phyloP scores from a whole-genome alignment of 2,888 invertebrate species.

The Rotaria macrura region DNA sequence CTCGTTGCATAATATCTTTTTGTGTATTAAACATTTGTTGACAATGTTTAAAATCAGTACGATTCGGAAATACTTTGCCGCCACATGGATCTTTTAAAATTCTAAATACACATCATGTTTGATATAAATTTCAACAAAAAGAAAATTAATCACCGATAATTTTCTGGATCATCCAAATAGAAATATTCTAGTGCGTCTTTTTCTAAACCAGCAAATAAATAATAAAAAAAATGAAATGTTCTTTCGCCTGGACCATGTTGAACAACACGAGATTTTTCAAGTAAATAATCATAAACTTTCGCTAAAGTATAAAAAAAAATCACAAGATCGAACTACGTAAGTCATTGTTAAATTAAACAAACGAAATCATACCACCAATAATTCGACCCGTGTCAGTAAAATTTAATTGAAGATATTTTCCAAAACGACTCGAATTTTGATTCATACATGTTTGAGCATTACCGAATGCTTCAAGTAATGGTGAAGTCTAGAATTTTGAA shows the following conservation, averaged over 20 bases:
- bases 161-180: conserved; percentile 41
- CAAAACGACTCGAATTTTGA: conserved; percentile 42
- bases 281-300: conserved; percentile 42
- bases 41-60: conserved; percentile 36
- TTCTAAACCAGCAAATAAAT: conserved; percentile 42
- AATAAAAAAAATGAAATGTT: conserved; percentile 45
- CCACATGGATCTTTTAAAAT: conserved; percentile 23
- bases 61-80: conserved; percentile 17
- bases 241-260: conserved; percentile 40
- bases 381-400: conserved; percentile 40
- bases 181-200: conserved; percentile 39
- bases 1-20: conserved; percentile 39
- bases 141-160: conserved; percentile 37
- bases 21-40: conserved; percentile 39
- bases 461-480: conserved; percentile 42
- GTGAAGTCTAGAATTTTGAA: conserved; percentile 39
- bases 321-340: too few relatives aligned
- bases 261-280: conserved; percentile 44
- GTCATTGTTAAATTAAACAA: too few relatives aligned
- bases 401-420: conserved; percentile 43
- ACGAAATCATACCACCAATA: conserved; percentile 38
- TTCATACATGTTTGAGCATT: conserved; percentile 44
- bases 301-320: conserved; percentile 36
- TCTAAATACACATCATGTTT: background rate
- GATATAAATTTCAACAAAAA: too few relatives aligned